These are phyloP conservation scores for Harpagus bidentatus DNA, from an alignment of 2,113 vertebrate species.

Conservation along the genomic window DNA sequence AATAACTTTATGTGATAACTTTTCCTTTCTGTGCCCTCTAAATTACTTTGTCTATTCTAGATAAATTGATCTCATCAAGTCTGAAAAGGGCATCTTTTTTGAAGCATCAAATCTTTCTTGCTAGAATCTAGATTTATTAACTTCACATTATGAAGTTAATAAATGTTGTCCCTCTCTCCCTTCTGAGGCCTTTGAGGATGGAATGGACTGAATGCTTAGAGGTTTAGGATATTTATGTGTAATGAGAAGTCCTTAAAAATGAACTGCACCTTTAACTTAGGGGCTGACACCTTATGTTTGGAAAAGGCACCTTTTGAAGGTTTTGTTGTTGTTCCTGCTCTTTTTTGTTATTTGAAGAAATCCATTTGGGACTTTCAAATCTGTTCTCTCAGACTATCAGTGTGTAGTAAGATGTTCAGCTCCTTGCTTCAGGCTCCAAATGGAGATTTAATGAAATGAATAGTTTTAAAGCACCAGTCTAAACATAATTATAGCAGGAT, in stretches of 20 bases:
- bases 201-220: neutral
- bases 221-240: neutral
- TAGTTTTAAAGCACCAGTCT: neutral
- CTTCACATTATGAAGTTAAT: neutral
- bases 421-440: neutral
- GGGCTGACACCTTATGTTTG: neutral
- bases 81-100: slow-evolving; percentile 3
- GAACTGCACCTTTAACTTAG: neutral
- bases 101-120: slow-evolving; percentile 15
- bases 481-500: neutral
- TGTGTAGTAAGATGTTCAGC: neutral
- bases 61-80: slow-evolving; percentile 21
- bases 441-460: neutral
- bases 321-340: neutral
- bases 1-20: neutral
- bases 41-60: slow-evolving; percentile 31
- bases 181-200: neutral
- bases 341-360: neutral
- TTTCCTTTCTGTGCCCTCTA: neutral
- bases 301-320: neutral
- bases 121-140: slow-evolving; percentile 25
- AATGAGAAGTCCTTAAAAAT: neutral
- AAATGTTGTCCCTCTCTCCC: neutral
- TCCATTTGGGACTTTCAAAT: neutral
- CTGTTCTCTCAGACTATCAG: neutral